Conservation (phyloP, 2,888 invertebrate genomes). For the Biston stratarius region DNA sequence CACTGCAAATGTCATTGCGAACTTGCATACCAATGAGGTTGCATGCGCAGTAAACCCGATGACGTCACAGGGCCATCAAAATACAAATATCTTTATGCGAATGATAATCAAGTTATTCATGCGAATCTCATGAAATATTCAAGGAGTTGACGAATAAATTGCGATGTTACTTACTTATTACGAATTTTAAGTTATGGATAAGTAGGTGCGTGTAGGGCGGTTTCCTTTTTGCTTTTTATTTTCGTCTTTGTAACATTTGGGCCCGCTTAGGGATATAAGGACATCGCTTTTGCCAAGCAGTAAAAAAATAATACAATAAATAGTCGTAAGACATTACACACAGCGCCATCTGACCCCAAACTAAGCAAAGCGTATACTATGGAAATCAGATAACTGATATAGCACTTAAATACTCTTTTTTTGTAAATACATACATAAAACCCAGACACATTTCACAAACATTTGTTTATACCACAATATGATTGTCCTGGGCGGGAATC, state of each 20-base stretch:
- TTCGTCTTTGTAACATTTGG: background rate
- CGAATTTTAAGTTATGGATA: constrained; percentile 2
- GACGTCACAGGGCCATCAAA: constrained; percentile 20
- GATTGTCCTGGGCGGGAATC: no score
- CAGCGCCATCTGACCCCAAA: no score
- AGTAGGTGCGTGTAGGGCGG: background rate
- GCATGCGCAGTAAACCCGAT: constrained; percentile 10
- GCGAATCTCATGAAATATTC: constrained; percentile 8
- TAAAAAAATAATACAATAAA: no score
- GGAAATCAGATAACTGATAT: no score
- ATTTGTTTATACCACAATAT: no score
- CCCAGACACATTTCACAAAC: no score
- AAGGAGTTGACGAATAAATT: constrained; percentile 7
- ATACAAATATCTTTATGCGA: constrained; percentile 1
- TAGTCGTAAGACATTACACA: no score
- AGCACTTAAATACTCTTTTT: no score
- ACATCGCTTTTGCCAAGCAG: no score
- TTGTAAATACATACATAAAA: no score
- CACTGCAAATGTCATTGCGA: constrained; percentile 1
- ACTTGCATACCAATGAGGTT: constrained; percentile 28
- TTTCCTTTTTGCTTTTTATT: background rate
- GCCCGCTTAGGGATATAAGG: no score
- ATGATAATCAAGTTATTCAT: constrained; percentile 6
- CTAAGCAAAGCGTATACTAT: no score
- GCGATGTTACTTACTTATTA: background rate